These are phyloP conservation scores for Silurus asotus DNA, from an alignment of 2,113 vertebrate genomes.

Conservation along the genomic window DNA sequence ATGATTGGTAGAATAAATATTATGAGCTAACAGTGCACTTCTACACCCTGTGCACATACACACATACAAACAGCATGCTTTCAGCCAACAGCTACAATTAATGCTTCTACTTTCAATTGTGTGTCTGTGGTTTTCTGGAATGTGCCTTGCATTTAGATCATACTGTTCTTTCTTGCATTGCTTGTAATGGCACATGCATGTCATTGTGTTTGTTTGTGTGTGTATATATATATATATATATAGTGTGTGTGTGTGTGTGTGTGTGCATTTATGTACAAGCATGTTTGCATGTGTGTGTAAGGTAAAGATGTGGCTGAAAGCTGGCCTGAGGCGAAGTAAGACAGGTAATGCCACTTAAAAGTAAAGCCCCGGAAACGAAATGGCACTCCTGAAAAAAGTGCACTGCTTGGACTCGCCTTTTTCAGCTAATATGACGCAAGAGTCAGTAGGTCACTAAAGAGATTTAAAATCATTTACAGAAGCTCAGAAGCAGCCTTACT, in stretches of 20 bases:
- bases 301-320: constrained; percentile 33
- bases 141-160: not conserved
- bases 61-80: constrained; percentile 45
- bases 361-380: constrained; percentile 26
- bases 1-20: constrained; percentile 71
- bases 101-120: constrained; percentile 37
- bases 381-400: not conserved
- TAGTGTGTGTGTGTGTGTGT: not conserved
- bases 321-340: constrained; percentile 26
- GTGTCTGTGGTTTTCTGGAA: not conserved
- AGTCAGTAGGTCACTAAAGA: not conserved
- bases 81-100: constrained; percentile 36
- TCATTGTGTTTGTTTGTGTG: too few relatives aligned
- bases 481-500: not conserved
- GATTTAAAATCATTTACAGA: not conserved
- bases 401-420: not conserved
- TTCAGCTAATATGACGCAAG: not conserved
- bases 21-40: constrained; percentile 42
- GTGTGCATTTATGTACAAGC: not conserved
- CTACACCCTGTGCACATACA: constrained; percentile 67
- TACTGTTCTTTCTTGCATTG: not conserved
- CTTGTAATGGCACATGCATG: not conserved
- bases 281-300: constrained; percentile 6
- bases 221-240: not conserved
- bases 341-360: constrained; percentile 34